Evolutionary conservation across 2,113 vertebrate species (phyloP), one percentile per base, ranked within the genome.

Genomic region (Chaetops frenatus): DNA sequence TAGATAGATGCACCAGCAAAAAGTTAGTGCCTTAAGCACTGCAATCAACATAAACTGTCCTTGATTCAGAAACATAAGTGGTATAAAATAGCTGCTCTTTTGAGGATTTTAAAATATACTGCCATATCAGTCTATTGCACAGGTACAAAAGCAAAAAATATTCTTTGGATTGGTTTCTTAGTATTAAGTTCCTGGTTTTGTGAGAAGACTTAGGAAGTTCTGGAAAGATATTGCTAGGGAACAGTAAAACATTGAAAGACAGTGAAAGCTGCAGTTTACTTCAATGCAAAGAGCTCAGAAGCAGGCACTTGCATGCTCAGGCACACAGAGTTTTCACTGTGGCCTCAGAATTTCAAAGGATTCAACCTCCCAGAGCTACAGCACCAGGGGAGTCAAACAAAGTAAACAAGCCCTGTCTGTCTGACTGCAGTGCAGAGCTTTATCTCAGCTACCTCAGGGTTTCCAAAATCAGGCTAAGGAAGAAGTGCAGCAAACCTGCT

Each of bases 221-320:
- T 42, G 67, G 29, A 24, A 88, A 18, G 35, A 36, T 36, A 71
- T 10, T 76, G 45, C 35, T 40, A 78, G 21, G 42, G 38, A 93
- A 83, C 24, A 27, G 51, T 67, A 82, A 90, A 77, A 71, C 21
- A 77, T 0, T 4, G 45, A 22, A 29, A 47, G 50, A 44, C 10
- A 57, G n/a, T 22, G 19, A 73, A 82, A 88, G 31, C 38, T 88
- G 71, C 60, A 90, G 22, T 44, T 92, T 10, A 35, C 18, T 44
- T 78, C 24, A 72, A 2, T 20, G 42, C 54, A 54, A 50, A 80
- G 69, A 44, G 53, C 56, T 72, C 36, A 64, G 53, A 61, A 80
- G 50, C 31, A 60, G 22, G n/a, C 23, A 51, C 17, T 40, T 1
- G 1, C 1, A 0, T 25, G 27, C 33, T 60, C 44, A 60, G 0